A percentile compares a stretch with the other conserved stretches of the same genome.
Conservation (phyloP, 2,113 vertebrate genomes). For the human region DNA sequence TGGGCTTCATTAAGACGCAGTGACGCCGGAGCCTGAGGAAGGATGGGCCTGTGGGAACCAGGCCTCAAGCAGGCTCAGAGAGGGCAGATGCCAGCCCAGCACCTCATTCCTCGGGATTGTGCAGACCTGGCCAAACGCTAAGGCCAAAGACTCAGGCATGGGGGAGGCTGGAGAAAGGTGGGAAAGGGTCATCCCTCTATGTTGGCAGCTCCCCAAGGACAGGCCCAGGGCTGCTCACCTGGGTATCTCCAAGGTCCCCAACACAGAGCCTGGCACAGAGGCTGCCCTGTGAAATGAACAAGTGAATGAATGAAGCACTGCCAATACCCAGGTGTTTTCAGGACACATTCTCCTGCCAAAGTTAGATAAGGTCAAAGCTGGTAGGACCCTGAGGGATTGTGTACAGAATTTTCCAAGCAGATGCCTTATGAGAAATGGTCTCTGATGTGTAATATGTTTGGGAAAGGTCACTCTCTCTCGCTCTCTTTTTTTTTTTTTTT, state of each 20-base stretch:
- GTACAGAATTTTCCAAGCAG: neutral
- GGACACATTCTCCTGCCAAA: neutral
- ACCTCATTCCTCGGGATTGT: neutral
- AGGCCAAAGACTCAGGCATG: neutral
- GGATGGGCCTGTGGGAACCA: neutral
- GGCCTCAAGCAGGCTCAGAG: neutral
- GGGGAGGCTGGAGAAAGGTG: neutral
- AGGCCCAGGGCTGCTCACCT: neutral
- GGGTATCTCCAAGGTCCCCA: neutral
- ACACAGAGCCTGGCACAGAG: neutral
- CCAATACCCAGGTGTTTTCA: neutral
- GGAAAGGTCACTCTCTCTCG: neutral
- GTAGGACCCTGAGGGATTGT: neutral
- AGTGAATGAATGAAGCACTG: neutral
- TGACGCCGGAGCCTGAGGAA: neutral
- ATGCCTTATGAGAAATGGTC: neutral
- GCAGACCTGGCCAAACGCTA: neutral
- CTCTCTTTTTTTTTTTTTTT: too few relatives aligned
- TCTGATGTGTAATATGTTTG: neutral
- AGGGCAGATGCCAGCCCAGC: neutral
- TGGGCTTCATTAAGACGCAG: constrained; percentile 47
- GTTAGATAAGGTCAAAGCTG: neutral
- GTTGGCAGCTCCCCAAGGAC: neutral
- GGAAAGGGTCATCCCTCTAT: neutral
- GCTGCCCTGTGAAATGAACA: neutral